Evolutionary conservation across 1,140 invertebrate genomes (phyloP).

Genomic region (Lepidotrigona ventralis): DNA sequence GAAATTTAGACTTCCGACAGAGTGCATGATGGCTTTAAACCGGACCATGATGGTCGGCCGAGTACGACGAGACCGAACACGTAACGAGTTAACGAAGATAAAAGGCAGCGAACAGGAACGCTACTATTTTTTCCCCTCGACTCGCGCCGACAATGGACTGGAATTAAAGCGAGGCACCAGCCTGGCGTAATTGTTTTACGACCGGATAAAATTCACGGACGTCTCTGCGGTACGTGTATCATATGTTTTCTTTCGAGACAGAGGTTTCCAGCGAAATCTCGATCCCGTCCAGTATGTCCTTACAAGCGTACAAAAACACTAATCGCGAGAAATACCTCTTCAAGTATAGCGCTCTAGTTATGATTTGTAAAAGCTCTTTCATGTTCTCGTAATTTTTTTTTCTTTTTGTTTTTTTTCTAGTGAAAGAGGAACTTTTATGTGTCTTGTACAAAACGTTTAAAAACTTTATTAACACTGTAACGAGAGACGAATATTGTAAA

Average conservation of each 20-base stretch:
- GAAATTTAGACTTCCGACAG: slow-evolving; percentile 18
- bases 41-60: neutral
- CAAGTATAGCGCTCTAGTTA: neutral
- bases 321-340: neutral
- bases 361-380: slow-evolving; percentile 2
- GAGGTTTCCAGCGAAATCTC: slow-evolving; percentile 27
- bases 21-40: slow-evolving; percentile 3
- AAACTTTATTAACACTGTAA: no score
- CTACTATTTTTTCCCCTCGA: slow-evolving; percentile 54
- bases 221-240: slow-evolving; percentile 1
- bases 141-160: slow-evolving; percentile 55
- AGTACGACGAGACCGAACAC: neutral
- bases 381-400: no score
- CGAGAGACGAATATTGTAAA: no score
- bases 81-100: slow-evolving; percentile 62
- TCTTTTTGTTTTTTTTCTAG: neutral
- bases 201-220: slow-evolving; percentile 61
- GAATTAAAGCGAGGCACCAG: slow-evolving; percentile 59
- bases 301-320: neutral
- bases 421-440: neutral
- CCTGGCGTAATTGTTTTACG: slow-evolving; percentile 64
- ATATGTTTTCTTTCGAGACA: slow-evolving; percentile 41
- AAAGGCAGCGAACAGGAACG: slow-evolving; percentile 45
- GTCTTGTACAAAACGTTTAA: no score
- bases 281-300: slow-evolving; percentile 18